A percentile compares a stretch with the other conserved stretches of the same genome.
Evolutionary conservation across 1,140 invertebrate genomes (phyloP).

Genomic region (Chrysomallon squamiferum): DNA sequence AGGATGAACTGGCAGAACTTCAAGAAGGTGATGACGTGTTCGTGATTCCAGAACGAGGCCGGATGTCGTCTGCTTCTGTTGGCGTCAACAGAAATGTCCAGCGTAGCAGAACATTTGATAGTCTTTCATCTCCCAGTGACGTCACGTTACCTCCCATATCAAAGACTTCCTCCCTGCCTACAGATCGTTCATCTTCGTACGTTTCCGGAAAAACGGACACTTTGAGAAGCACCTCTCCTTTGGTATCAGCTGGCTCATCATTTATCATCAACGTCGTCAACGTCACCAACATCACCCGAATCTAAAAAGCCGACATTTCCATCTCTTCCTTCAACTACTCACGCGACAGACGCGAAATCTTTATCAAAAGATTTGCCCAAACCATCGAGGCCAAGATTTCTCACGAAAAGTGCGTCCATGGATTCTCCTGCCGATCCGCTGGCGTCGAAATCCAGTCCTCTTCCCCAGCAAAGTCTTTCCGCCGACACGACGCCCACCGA

Average conservation of each 20-base stretch:
- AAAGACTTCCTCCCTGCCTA: not conserved
- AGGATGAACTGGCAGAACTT: slow-evolving; percentile 28
- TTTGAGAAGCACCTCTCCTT: slow-evolving; percentile 27
- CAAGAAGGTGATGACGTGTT: slow-evolving; percentile 14
- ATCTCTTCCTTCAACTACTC: not conserved
- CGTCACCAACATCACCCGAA: not conserved
- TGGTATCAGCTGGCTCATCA: not conserved
- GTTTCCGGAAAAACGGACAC: slow-evolving; percentile 23
- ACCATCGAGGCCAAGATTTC: slow-evolving; percentile 11
- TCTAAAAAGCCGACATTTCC: too few relatives aligned
- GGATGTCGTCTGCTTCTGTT: not conserved
- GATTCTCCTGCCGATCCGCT: slow-evolving; percentile 12
- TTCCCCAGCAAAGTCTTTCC: not conserved
- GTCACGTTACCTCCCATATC: not conserved
- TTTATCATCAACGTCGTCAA: not conserved
- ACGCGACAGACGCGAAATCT: not conserved
- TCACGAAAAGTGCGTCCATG: slow-evolving; percentile 32
- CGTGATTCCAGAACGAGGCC: not conserved
- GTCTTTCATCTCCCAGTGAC: not conserved
- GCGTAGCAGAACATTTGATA: not conserved
- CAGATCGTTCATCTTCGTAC: slow-evolving; percentile 18
- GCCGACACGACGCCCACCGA: slow-evolving; percentile 23
- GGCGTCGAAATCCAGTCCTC: not conserved
- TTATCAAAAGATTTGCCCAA: too few relatives aligned
- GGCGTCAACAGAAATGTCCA: not conserved